phyloP scores from a whole-genome alignment of 2,888 invertebrate species.

The Coenonympha glycerion region DNA sequence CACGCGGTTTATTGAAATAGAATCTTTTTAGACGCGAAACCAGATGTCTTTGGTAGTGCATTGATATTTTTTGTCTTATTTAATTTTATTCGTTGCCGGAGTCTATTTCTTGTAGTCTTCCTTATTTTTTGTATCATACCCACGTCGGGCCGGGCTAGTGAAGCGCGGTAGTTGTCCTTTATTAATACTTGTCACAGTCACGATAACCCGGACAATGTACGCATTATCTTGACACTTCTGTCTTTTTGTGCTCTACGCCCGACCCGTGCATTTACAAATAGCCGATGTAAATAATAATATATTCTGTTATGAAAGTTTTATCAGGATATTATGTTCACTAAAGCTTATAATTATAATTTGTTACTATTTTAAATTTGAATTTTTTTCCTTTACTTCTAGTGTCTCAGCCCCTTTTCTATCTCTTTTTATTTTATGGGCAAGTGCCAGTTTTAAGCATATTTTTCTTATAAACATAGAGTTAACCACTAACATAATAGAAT shows the following conservation, averaged over 20 bases:
- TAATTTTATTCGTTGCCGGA: not conserved
- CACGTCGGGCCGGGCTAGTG: constrained; percentile 36
- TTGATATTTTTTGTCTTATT: not conserved
- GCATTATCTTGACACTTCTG: constrained; percentile 59
- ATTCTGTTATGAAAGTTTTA: constrained; percentile 2
- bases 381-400: too few species aligned
- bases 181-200: constrained; percentile 71
- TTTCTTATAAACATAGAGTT: too few species aligned
- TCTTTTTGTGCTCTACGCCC: constrained; percentile 41
- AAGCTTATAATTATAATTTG: too few species aligned
- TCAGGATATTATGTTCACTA: too few species aligned
- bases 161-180: constrained; percentile 64
- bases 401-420: too few species aligned
- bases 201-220: constrained; percentile 50
- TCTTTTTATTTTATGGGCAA: too few species aligned
- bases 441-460: too few species aligned
- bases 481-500: too few species aligned
- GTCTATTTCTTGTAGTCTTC: constrained; percentile 4
- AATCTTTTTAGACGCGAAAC: too few species aligned
- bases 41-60: not conserved
- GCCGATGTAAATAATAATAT: constrained; percentile 9
- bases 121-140: constrained; percentile 35
- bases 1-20: too few species aligned
- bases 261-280: constrained; percentile 15
- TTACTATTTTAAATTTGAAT: too few species aligned